These are phyloP conservation scores for Tetrax tetrax DNA, from an alignment of 2,113 vertebrate genomes.

Conservation along the genomic window DNA sequence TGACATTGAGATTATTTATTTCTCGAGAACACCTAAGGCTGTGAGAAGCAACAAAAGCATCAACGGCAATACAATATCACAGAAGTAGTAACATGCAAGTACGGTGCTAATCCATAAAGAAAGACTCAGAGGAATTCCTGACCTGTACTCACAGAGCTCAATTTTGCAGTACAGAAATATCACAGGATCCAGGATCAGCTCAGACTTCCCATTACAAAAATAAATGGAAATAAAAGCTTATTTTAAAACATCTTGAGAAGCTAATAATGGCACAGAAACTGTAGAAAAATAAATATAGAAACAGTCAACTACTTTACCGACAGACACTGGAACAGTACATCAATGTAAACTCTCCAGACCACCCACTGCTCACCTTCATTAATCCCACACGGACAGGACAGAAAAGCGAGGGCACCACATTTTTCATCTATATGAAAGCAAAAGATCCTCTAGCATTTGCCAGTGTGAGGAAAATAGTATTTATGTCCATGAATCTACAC, in stretches of 20 bases:
- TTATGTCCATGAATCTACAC: background rate
- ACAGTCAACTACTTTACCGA: background rate
- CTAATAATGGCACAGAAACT: background rate
- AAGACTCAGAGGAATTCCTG: background rate
- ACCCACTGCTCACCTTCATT: background rate
- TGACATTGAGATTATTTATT: background rate
- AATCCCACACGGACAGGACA: background rate
- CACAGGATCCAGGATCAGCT: slow-evolving; percentile 8
- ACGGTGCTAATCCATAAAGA: slow-evolving; percentile 14
- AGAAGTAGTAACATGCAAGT: background rate
- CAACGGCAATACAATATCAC: background rate
- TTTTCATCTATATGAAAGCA: background rate
- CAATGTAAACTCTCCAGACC: background rate
- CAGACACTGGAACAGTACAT: background rate
- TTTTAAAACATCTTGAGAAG: slow-evolving; percentile 1
- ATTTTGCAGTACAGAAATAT: slow-evolving; percentile 33
- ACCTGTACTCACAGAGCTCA: background rate
- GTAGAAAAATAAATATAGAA: background rate
- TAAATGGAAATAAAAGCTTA: slow-evolving; percentile 30
- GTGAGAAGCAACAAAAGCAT: slow-evolving; percentile 5
- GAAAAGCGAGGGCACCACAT: background rate
- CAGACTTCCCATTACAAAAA: slow-evolving; percentile 24
- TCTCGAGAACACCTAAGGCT: background rate
- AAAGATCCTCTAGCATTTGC: background rate
- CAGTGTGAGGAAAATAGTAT: background rate